Conservation (phyloP, 2,888 invertebrate genomes). For the Polyommatus icarus region DNA sequence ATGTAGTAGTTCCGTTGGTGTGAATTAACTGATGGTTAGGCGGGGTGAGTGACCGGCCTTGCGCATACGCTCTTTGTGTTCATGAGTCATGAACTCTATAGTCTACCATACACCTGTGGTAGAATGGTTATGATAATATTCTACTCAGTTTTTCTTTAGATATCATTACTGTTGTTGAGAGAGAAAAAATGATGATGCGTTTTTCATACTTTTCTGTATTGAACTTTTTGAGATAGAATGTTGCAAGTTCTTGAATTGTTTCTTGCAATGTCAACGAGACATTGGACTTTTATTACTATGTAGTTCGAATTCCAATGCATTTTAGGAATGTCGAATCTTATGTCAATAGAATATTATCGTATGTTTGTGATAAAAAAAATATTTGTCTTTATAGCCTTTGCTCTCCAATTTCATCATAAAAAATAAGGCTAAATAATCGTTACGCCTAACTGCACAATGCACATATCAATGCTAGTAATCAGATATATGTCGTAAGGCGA, state of each 20-base stretch:
- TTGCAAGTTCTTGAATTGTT: background rate
- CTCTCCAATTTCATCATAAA: background rate
- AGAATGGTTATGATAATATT: background rate
- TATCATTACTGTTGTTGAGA: too few relatives aligned
- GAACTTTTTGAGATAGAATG: background rate
- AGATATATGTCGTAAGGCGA: slow-evolving; percentile 12
- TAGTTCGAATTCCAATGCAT: background rate
- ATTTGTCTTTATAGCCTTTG: background rate
- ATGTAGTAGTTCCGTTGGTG: slow-evolving; percentile 17
- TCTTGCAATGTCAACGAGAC: background rate
- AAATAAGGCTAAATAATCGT: background rate
- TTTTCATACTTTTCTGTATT: background rate
- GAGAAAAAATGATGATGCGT: too few relatives aligned
- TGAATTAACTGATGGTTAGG: slow-evolving; percentile 33
- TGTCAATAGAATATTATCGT: too few relatives aligned
- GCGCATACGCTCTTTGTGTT: slow-evolving; percentile 47
- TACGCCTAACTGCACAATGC: background rate
- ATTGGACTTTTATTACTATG: too few relatives aligned
- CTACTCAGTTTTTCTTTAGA: background rate
- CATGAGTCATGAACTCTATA: slow-evolving; percentile 8
- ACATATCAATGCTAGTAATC: background rate
- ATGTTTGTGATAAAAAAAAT: too few relatives aligned
- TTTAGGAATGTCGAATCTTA: too few relatives aligned
- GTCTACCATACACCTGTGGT: background rate
- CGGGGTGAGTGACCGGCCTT: slow-evolving; percentile 77